These are phyloP conservation scores for Podarcis muralis DNA, from an alignment of 2,113 vertebrate genomes.

Conservation along the genomic window DNA sequence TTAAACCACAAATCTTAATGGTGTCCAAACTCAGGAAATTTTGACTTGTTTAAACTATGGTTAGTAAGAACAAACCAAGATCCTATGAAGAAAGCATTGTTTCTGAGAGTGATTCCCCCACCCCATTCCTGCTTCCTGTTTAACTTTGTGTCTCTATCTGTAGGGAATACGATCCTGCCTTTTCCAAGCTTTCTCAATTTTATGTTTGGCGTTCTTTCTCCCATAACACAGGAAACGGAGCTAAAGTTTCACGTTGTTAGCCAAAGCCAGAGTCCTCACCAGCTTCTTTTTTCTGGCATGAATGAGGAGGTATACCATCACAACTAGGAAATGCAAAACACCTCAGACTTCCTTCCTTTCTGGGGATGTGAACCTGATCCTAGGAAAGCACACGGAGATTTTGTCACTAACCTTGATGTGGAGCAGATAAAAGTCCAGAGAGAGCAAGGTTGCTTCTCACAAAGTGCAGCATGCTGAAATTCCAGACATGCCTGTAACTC, in stretches of 20 bases:
- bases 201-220: background rate
- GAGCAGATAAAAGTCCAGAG: constrained; percentile 1
- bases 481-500: background rate
- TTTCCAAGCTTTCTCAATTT: background rate
- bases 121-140: constrained; percentile 25
- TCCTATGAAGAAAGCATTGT: background rate
- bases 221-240: background rate
- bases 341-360: constrained; percentile 12
- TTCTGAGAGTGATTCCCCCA: too few relatives aligned
- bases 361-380: constrained; percentile 4
- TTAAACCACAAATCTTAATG: background rate
- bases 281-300: background rate
- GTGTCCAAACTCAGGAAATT: background rate
- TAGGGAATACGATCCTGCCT: background rate
- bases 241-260: background rate
- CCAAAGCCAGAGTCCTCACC: background rate
- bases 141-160: constrained; percentile 13
- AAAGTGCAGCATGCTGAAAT: constrained; percentile 7
- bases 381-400: constrained; percentile 2
- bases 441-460: constrained; percentile 10
- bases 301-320: background rate
- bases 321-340: constrained; percentile 8
- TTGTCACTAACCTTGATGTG: constrained; percentile 8
- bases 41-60: background rate
- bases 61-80: too few relatives aligned